These are phyloP conservation scores for Actinia equina DNA, from an alignment of 64 coral and sea anemone genomes.

Conservation along the genomic window DNA sequence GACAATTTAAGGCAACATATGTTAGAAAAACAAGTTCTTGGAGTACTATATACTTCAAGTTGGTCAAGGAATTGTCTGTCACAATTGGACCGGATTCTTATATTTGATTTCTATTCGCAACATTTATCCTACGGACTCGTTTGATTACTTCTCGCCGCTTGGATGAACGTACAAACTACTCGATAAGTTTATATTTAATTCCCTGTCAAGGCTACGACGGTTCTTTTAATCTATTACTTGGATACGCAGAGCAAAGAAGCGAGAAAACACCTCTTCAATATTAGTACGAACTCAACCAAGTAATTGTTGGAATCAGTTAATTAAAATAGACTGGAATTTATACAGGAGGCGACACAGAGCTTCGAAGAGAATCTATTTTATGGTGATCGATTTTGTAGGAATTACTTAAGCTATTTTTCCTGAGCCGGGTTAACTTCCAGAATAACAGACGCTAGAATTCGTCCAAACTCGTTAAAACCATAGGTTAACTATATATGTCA, in stretches of 20 bases:
- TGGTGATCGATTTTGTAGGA: background rate
- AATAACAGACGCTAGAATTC: background rate
- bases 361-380: background rate
- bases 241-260: background rate
- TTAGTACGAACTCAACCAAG: background rate
- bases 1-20: background rate
- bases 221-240: background rate
- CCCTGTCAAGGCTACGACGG: background rate
- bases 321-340: background rate
- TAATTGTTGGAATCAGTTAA: background rate
- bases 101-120: background rate
- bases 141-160: background rate
- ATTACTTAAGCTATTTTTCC: background rate
- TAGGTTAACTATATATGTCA: background rate
- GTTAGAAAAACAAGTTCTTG: background rate
- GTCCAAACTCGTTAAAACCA: background rate
- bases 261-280: background rate
- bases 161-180: background rate
- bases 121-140: background rate
- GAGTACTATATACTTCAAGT: background rate
- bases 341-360: background rate
- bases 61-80: background rate
- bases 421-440: background rate
- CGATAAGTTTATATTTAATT: background rate
- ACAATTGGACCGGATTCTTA: background rate